Base-by-base conservation (phyloP, 2,113 vertebrate genomes). In the Amphilophus citrinellus region DNA sequence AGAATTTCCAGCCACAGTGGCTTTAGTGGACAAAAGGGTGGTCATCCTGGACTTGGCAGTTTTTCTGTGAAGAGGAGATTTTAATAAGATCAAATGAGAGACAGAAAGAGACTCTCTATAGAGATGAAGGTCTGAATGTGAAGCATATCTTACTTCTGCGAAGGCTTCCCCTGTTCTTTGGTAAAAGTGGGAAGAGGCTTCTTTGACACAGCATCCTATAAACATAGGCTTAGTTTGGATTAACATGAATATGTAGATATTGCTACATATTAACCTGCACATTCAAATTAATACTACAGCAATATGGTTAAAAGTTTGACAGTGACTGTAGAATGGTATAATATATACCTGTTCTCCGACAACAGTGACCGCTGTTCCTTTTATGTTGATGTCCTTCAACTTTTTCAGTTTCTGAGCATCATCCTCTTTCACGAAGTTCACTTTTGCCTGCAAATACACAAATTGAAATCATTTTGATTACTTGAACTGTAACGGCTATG, bases 401-500 rank as follows among this genome's bases (percentile, higher is more conserved):
- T 39, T 88, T 30, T 27, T 89, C 59, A 96, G 56, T 59, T 90
- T 92, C 60, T 90, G 86, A 14, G 96, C 95, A 3, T 95, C 95
- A 61, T 95, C 94, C 20, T 75, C 90, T 24, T 77, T 93, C 75
- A 95, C 89, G 61, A 95, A 96, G 80, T 57, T 82, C 17, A 96
- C 91, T 0, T 88, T 32, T 13, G 93, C 94, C 96, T 96, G 53
- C 20, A 63, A 24, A 10, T 10, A 62, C 10, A 85, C 7, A 57
- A 37, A 50, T n/a, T 53, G 4, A 53, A 20, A 79, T 32, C 13
- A 79, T 13, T 78, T 44, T 78, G 11, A 30, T 18, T 71, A 71
- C 47, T 30, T 50, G 22, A 71, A 71, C 65, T 15, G 27, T 71
- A 42, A 30, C 17, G 15, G 24, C 42, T 18, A 71, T 71, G 17